A percentile compares a stretch with the other conserved stretches of the same genome.
Evolutionary conservation across 2,888 invertebrate species (phyloP).

Genomic region (Tipula helvola): DNA sequence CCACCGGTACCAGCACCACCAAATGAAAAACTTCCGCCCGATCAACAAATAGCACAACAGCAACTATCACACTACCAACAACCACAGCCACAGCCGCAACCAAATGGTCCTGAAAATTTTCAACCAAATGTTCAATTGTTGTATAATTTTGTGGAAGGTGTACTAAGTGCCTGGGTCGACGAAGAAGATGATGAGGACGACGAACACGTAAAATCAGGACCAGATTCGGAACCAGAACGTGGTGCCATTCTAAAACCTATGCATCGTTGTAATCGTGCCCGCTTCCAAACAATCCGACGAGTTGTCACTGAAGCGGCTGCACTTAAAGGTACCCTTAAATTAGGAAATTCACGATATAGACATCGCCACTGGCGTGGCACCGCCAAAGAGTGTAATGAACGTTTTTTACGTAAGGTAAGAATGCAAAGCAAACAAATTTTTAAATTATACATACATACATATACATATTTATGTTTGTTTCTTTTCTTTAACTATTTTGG

Average conservation of each 20-base stretch:
- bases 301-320: conserved; percentile 59
- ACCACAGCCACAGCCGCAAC: conserved; percentile 35
- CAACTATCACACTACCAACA: conserved; percentile 32
- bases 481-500: neutral
- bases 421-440: neutral
- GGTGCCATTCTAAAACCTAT: conserved; percentile 36
- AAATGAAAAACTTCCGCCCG: conserved; percentile 12
- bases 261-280: conserved; percentile 44
- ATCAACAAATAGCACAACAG: neutral
- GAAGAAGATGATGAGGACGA: conserved; percentile 45
- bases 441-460: too few relatives aligned
- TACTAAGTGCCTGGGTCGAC: conserved; percentile 66
- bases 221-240: conserved; percentile 61
- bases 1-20: conserved; percentile 30
- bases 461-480: neutral
- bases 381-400: conserved; percentile 77
- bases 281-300: conserved; percentile 53
- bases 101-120: conserved; percentile 26
- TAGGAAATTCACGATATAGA: conserved; percentile 57
- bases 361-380: conserved; percentile 79
- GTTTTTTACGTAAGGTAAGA: conserved; percentile 74
- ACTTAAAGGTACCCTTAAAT: conserved; percentile 48
- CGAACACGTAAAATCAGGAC: conserved; percentile 53
- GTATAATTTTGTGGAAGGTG: conserved; percentile 70
- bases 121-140: conserved; percentile 69